These are phyloP conservation scores for Probosciger aterrimus DNA, from an alignment of 2,113 vertebrate genomes.

Conservation along the genomic window DNA sequence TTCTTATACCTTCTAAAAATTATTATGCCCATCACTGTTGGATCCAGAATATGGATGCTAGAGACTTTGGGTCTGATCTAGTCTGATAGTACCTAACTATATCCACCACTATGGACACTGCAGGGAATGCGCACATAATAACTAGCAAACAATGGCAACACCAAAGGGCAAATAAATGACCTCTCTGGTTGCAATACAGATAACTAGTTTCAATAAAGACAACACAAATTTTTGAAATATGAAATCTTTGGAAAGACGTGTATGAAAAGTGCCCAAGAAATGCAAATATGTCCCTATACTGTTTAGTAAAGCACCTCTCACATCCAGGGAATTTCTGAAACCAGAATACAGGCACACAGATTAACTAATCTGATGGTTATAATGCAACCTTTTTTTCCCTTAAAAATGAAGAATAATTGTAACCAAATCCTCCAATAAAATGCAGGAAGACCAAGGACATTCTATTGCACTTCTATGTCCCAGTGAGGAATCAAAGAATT, in stretches of 20 bases:
- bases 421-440: not conserved
- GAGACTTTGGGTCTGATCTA: not conserved
- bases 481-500: not conserved
- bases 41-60: not conserved
- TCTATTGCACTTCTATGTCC: not conserved
- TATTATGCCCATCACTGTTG: not conserved
- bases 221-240: not conserved
- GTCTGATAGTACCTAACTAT: not conserved
- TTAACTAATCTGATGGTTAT: not conserved
- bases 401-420: not conserved
- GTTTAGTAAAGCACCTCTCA: not conserved
- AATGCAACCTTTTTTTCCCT: not conserved
- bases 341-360: not conserved
- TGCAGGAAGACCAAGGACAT: not conserved
- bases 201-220: not conserved
- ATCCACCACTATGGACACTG: not conserved
- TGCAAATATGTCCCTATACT: not conserved
- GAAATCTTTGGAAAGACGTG: not conserved
- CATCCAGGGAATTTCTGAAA: not conserved
- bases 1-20: not conserved
- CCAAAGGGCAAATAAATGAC: not conserved
- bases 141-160: not conserved
- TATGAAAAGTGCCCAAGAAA: not conserved
- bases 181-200: no score
- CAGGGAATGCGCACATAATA: not conserved